Percentiles rank a stretch among this genome's conserved stretches.
Conservation (phyloP, 2,888 invertebrate genomes). For the Heteromyza rotundicornis region DNA sequence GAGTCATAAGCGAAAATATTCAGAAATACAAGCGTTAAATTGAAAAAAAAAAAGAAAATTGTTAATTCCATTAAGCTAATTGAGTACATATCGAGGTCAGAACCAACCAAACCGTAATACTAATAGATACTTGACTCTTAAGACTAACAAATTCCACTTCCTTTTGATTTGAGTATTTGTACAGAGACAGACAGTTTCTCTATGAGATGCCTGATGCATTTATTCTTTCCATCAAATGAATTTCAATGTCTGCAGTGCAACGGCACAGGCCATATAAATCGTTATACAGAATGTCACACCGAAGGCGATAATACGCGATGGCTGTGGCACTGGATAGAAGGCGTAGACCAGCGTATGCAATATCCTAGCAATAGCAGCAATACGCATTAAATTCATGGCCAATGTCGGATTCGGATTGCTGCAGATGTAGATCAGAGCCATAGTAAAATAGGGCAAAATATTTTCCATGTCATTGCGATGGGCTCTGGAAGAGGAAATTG, state of each 20-base stretch:
- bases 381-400: conserved; percentile 66
- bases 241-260: conserved; percentile 53
- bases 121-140: too few relatives aligned
- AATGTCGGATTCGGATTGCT: conserved; percentile 65
- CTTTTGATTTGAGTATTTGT: too few relatives aligned
- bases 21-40: too few relatives aligned
- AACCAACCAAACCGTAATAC: too few relatives aligned
- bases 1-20: too few relatives aligned
- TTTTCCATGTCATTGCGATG: conserved; percentile 76
- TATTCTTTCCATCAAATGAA: conserved; percentile 44
- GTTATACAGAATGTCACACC: conserved; percentile 61
- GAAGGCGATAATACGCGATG: conserved; percentile 64
- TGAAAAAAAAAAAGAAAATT: too few relatives aligned
- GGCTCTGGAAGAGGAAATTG: conserved; percentile 64
- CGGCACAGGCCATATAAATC: conserved; percentile 64
- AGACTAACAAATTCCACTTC: too few relatives aligned
- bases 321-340: conserved; percentile 68
- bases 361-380: conserved; percentile 66
- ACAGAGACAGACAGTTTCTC: too few relatives aligned
- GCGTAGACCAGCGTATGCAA: conserved; percentile 71
- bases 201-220: too few relatives aligned
- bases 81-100: too few relatives aligned
- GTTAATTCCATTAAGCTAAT: too few relatives aligned
- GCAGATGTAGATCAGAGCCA: conserved; percentile 66
- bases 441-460: conserved; percentile 68